Percentiles rank a stretch among this genome's conserved stretches.
Evolutionary conservation across 2,797 vertebrate species (phyloP).

Genomic region (Botia kubotai): DNA sequence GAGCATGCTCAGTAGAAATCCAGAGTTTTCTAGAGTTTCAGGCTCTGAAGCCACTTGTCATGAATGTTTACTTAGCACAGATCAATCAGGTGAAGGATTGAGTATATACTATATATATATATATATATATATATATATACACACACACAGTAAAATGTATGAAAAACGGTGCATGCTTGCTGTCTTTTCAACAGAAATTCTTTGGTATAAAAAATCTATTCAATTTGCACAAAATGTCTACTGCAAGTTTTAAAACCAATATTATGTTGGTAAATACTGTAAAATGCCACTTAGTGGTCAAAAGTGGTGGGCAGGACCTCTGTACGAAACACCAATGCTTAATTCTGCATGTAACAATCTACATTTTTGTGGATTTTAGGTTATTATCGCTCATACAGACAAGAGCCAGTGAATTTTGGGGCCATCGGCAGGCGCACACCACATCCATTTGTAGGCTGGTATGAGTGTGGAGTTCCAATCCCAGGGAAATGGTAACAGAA

Average conservation of each 20-base stretch:
- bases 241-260: neutral
- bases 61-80: neutral
- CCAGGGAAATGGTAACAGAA: constrained; percentile 94
- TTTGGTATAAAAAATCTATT: too few relatives aligned
- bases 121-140: too few relatives aligned
- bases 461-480: constrained; percentile 96
- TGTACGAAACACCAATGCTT: neutral
- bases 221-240: too few relatives aligned
- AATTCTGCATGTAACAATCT: constrained; percentile 7
- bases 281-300: too few relatives aligned
- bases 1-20: neutral
- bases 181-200: too few relatives aligned
- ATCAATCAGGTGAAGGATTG: neutral
- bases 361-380: constrained; percentile 76
- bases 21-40: neutral
- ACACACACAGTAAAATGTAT: too few relatives aligned
- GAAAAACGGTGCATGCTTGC: too few relatives aligned
- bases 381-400: constrained; percentile 91
- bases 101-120: too few relatives aligned
- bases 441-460: constrained; percentile 95
- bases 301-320: neutral
- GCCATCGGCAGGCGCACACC: constrained; percentile 88
- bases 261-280: neutral
- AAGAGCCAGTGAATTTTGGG: constrained; percentile 93
- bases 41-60: neutral